Base-by-base conservation (phyloP, 1,140 invertebrate genomes). In the Drosophila melanica region DNA sequence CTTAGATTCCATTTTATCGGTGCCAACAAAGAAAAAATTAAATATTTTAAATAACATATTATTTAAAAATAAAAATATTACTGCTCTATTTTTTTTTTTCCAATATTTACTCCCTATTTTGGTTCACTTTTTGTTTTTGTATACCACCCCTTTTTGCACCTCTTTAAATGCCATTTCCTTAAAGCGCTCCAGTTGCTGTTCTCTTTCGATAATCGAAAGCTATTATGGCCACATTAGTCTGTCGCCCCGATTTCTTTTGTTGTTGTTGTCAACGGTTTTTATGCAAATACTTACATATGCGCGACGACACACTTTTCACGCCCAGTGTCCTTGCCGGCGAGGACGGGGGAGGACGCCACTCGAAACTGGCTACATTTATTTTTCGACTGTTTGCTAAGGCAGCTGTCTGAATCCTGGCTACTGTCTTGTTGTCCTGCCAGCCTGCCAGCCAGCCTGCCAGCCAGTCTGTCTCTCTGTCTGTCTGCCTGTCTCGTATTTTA, bases 261-360 rank as follows among this genome's bases (percentile, higher is more conserved):
- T 72, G 53, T 47, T 68, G 73, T 65, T 73, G 65, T 48, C 65
- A 67, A 71, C 47, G 77, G 77, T 81, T 75, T 69, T 78, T 75
- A 77, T 77, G 85, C 74, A 89, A 89, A 89, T 84, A 84, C 89
- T 89, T 85, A 85, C 81, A 85, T 85, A 85, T 85, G 81, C 81
- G 75, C 74, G 48, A 67, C 81, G 75, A 67, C 76, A 89, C 79
- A 89, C 85, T 89, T 82, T 73, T 80, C 67, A 66, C 62, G 45
- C 63, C 71, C 41, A 62, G 41, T 67, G 79, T 82, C 79, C 79
- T 89, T 89, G 75, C 55, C 57, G 41, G 20, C 30, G 39, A n/a
- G n/a, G n/a, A n/a, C 6, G 12, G 12, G 12, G 14, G 44, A 37
- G 30, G 14, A 27, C 39, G 44, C 33, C 57, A 18, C 66, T 47